phyloP scores from a whole-genome alignment of 2,888 invertebrate species.

The Blastobasis lacticolella region DNA sequence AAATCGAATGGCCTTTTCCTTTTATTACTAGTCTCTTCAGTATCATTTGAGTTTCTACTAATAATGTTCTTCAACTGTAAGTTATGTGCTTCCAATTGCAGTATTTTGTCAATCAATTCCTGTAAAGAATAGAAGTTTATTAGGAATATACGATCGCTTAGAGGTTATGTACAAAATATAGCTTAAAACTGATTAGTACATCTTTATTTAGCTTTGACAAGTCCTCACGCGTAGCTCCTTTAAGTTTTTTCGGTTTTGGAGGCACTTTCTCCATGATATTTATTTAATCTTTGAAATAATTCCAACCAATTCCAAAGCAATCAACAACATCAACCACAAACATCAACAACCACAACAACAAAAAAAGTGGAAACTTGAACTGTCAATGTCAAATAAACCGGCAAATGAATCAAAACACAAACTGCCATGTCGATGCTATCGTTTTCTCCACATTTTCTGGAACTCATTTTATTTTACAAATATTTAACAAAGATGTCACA shows the following conservation, averaged over 20 bases:
- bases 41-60: conserved; percentile 54
- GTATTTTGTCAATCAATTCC: conserved; percentile 82
- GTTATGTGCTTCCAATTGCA: conserved; percentile 85
- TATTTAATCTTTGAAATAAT: too few species aligned
- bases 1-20: conserved; percentile 77
- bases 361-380: too few species aligned
- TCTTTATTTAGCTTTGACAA: conserved; percentile 42
- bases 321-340: too few species aligned
- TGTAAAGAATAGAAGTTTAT: conserved; percentile 38
- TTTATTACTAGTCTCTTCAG: conserved; percentile 14
- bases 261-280: conserved; percentile 30
- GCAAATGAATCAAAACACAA: too few species aligned
- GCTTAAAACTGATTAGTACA: conserved; percentile 21
- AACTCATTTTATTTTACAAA: too few species aligned
- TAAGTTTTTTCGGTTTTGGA: conserved; percentile 34
- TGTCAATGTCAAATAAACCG: too few species aligned
- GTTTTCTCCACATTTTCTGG: too few species aligned
- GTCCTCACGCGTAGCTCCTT: conserved; percentile 31
- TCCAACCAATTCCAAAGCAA: too few species aligned
- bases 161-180: conserved; percentile 20
- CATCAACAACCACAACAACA: too few species aligned
- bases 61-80: conserved; percentile 83
- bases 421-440: too few species aligned
- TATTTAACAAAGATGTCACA: too few species aligned
- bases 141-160: not conserved